Evolutionary conservation across 2,797 vertebrate genomes (phyloP).

Genomic region (Fistularia commersonii): DNA sequence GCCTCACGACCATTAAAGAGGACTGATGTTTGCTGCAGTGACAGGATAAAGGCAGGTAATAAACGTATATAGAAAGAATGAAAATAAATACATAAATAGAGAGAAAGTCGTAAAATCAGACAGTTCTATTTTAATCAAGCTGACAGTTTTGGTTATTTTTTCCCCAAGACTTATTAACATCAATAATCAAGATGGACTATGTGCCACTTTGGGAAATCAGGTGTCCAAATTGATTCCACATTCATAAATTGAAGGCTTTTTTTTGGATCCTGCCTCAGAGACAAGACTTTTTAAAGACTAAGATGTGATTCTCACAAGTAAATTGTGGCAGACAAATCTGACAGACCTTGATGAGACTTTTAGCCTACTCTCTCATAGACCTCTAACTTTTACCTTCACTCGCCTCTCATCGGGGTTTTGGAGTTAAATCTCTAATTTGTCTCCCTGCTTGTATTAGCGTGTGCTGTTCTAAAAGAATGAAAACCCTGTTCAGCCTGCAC

Average conservation of each 20-base stretch:
- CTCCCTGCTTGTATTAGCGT: neutral
- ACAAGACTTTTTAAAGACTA: slow-evolving; percentile 9
- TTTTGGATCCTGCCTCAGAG: slow-evolving; percentile 12
- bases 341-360: slow-evolving; percentile 30
- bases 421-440: slow-evolving; percentile 23
- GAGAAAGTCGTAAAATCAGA: too few species aligned
- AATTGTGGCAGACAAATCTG: slow-evolving; percentile 33
- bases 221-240: neutral
- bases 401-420: neutral
- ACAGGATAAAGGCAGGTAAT: too few species aligned
- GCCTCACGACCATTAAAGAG: too few species aligned
- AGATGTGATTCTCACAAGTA: slow-evolving; percentile 14
- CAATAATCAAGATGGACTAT: too few species aligned
- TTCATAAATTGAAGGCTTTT: slow-evolving; percentile 8
- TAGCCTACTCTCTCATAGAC: slow-evolving; percentile 21
- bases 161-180: too few species aligned
- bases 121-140: too few species aligned
- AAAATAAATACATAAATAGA: too few species aligned
- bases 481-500: neutral
- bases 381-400: slow-evolving; percentile 3
- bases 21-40: too few species aligned
- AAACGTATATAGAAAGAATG: too few species aligned
- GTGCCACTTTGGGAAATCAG: slow-evolving; percentile 8
- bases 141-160: too few species aligned
- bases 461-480: neutral